These are phyloP conservation scores for Leuciscus waleckii DNA, from an alignment of 2,797 vertebrate genomes.

Conservation along the genomic window DNA sequence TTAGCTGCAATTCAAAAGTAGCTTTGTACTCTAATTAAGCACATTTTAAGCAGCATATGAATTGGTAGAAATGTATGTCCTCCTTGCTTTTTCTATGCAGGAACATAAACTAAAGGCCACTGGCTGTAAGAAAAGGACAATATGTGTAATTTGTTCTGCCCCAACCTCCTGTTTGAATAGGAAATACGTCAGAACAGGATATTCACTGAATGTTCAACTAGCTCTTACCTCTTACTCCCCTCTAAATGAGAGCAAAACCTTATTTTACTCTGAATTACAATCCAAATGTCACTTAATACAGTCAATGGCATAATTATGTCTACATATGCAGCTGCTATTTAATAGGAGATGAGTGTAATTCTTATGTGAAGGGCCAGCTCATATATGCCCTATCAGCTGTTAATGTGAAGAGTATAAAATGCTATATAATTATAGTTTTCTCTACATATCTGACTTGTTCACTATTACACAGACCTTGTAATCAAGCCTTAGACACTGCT, in stretches of 20 bases:
- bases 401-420: constrained; percentile 38
- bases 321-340: constrained; percentile 17
- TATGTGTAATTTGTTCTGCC: neutral
- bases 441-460: constrained; percentile 18
- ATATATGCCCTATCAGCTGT: constrained; percentile 28
- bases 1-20: neutral
- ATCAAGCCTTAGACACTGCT: constrained; percentile 26
- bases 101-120: neutral
- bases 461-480: constrained; percentile 32
- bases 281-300: constrained; percentile 22
- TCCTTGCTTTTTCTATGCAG: neutral
- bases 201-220: neutral
- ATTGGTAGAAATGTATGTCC: no score
- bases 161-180: neutral
- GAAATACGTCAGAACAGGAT: neutral
- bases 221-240: neutral
- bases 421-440: constrained; percentile 50
- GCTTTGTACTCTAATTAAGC: neutral
- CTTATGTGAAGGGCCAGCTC: constrained; percentile 4
- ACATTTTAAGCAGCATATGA: neutral
- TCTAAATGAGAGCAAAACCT: neutral
- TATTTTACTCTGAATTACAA: neutral
- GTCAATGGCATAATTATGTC: constrained; percentile 16
- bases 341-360: constrained; percentile 32
- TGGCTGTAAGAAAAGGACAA: neutral